These are phyloP conservation scores for Platichthys flesus DNA, from an alignment of 2,113 vertebrate genomes.

Conservation along the genomic window DNA sequence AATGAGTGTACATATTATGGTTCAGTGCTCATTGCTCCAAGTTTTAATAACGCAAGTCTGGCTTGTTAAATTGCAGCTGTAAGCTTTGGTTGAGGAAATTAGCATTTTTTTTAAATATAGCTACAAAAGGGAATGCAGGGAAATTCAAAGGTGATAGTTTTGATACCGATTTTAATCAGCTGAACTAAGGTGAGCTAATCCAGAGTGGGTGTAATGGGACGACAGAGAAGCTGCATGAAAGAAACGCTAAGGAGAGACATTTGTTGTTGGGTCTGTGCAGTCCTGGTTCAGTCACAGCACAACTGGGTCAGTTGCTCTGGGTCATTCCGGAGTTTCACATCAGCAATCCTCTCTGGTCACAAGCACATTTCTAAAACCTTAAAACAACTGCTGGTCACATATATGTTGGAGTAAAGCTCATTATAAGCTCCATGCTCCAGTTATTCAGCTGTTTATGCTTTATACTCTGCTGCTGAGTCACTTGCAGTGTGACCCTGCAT, in stretches of 20 bases:
- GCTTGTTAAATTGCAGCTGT: slow-evolving; percentile 25
- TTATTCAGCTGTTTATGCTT: slow-evolving; percentile 29
- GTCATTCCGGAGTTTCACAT: slow-evolving; percentile 22
- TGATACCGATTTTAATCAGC: neutral
- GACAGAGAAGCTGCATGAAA: neutral
- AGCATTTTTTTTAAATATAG: neutral
- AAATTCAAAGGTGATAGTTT: slow-evolving; percentile 12
- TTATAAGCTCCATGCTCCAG: slow-evolving; percentile 46
- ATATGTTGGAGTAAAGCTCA: slow-evolving; percentile 52
- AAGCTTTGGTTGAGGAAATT: slow-evolving; percentile 8
- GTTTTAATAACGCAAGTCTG: slow-evolving; percentile 40
- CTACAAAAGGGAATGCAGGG: neutral
- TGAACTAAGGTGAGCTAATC: neutral
- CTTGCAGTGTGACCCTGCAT: slow-evolving; percentile 14
- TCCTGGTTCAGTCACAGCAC: neutral
- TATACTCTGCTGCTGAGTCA: slow-evolving; percentile 38
- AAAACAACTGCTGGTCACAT: slow-evolving; percentile 36
- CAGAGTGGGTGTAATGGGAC: neutral
- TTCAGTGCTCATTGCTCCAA: slow-evolving; percentile 28
- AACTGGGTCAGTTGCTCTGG: slow-evolving; percentile 22
- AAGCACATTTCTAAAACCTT: slow-evolving; percentile 55
- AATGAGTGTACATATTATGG: slow-evolving; percentile 26
- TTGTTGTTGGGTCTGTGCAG: neutral
- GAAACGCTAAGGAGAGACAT: neutral
- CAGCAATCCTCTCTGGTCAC: slow-evolving; percentile 48